Base-by-base conservation (phyloP, 2,797 vertebrate species). In the Spheniscus humboldti region DNA sequence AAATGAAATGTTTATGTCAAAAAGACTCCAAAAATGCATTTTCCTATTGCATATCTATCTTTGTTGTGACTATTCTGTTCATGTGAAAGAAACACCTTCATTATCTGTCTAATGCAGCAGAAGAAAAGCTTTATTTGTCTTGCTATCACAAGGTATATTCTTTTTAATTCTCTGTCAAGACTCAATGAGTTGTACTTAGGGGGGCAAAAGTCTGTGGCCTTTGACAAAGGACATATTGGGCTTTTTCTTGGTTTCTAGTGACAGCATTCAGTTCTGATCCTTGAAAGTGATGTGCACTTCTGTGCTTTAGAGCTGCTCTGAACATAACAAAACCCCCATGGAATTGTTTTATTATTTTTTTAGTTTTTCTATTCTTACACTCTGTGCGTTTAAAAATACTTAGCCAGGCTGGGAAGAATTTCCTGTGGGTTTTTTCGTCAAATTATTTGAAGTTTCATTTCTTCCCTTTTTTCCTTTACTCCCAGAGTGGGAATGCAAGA, bases 401-500 rank as follows among this genome's bases (percentile, higher is more conserved):
- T 57, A 57, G 1, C n/a, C 20, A 68, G 28, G 12, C 25, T n/a
- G 25, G 33, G 31, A 77, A 64, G 37, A 74, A 79, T 56, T 83
- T 71, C 27, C 18, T 71, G 55, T 23, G 13, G n/a, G 4, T 23
- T 35, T 80, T 91, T 64, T 67, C 3, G 19, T 93, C 39, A 87
- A 55, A 35, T 67, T 33, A 47, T 9, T 57, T 93, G 39, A 27
- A 18, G 15, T 60, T 93, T 85, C 3, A 78, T 96, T 92, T 81
- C 37, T 52, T 52, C 27, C 20, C 6, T 47, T 24, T 73, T 74
- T 63, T 7, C 45, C 48, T 89, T 59, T 84, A 69, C 33, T 90
- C 31, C 33, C 86, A 99, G 99, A 93, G 97, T 99, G 50, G 97
- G 97, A 92, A 96, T 95, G 30, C 98, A 98, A 22, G 98, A 99